Percentiles rank a stretch among this genome's conserved stretches.
Conservation (phyloP, 1,140 invertebrate species). For the Pseudomyrmex concolor region DNA sequence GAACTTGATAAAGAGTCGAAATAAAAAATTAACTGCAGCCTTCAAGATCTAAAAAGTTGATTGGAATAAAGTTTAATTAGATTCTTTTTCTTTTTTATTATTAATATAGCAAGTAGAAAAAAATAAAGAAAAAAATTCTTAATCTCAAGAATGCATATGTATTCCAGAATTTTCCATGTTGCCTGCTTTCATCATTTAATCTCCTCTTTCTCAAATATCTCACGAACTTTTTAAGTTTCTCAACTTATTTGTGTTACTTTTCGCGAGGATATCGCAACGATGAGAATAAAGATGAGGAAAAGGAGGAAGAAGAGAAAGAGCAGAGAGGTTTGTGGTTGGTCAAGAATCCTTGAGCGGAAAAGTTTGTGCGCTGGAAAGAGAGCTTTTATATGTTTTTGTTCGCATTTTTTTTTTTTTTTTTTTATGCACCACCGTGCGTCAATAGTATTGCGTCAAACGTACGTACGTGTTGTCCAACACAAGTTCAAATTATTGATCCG, state of each 20-base stretch:
- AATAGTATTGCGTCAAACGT: background rate
- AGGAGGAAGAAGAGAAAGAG: too few relatives aligned
- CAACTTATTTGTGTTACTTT: slow-evolving; percentile 28
- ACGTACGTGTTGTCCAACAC: background rate
- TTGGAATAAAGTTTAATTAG: background rate
- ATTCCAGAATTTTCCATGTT: background rate
- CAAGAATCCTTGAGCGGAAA: background rate
- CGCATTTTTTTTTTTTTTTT: slow-evolving; percentile 1
- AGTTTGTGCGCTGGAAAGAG: background rate
- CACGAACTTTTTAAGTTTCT: slow-evolving; percentile 24
- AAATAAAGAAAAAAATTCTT: slow-evolving; percentile 7
- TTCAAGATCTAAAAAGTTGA: background rate
- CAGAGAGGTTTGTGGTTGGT: background rate
- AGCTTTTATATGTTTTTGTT: background rate
- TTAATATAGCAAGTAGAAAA: background rate
- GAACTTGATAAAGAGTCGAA: background rate
- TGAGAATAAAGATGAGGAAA: background rate
- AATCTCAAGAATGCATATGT: background rate
- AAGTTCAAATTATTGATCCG: too few relatives aligned
- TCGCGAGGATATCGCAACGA: background rate
- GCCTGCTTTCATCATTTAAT: background rate
- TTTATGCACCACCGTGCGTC: background rate
- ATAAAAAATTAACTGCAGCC: background rate
- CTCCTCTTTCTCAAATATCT: background rate
- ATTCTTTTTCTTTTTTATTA: background rate